Conservation (phyloP, 2,888 invertebrate species). For the Heteromurus nitidus region DNA sequence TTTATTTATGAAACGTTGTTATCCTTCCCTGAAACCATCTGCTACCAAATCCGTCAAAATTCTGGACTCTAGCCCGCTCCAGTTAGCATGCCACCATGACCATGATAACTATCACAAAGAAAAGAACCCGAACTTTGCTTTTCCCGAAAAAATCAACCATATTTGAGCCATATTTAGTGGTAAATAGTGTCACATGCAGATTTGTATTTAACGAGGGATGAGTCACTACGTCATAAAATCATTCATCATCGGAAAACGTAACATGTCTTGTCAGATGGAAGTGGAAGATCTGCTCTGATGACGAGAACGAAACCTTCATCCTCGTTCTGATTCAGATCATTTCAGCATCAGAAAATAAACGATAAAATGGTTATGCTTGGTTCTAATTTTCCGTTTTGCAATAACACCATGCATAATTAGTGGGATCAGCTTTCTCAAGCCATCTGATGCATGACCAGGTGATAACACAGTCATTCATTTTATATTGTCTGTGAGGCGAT, state of each 20-base stretch:
- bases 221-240: constrained; percentile 56
- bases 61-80: constrained; percentile 44
- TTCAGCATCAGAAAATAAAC: not conserved
- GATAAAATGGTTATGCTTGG: not conserved
- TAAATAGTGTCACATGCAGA: constrained; percentile 65
- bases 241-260: constrained; percentile 57
- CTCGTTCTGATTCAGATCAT: not conserved
- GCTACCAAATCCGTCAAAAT: constrained; percentile 59
- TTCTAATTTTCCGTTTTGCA: constrained; percentile 53
- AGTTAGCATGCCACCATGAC: constrained; percentile 22
- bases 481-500: not conserved
- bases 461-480: not conserved
- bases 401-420: constrained; percentile 49
- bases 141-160: constrained; percentile 44
- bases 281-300: constrained; percentile 50
- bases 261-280: constrained; percentile 43
- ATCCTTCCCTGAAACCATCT: constrained; percentile 62
- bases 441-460: constrained; percentile 4
- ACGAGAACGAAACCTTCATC: not conserved
- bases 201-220: constrained; percentile 44
- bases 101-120: constrained; percentile 38
- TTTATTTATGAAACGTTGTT: constrained; percentile 64
- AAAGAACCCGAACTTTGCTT: constrained; percentile 43
- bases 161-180: constrained; percentile 28
- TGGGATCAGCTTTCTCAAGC: constrained; percentile 23